Evolutionary conservation across 2,888 invertebrate genomes (phyloP).

Genomic region (Synanthedon tipuliformis): DNA sequence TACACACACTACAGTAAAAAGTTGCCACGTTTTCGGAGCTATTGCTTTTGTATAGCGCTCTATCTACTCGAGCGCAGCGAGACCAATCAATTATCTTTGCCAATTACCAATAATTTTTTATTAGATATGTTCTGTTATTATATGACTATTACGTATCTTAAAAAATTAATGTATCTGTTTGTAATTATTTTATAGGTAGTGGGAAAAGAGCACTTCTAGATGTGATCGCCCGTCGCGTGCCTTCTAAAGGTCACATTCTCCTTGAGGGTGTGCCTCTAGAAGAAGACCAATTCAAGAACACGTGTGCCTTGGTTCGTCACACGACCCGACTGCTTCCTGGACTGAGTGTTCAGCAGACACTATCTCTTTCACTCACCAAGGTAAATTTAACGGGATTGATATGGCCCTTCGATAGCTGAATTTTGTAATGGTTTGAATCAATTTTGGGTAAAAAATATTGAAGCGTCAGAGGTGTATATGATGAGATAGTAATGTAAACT

Average conservation of each 20-base stretch:
- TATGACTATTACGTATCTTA: not conserved
- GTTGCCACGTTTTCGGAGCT: too few relatives aligned
- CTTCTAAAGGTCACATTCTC: slow-evolving; percentile 88
- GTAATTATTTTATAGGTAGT: slow-evolving; percentile 78
- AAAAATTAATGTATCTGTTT: slow-evolving; percentile 7
- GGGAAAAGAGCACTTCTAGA: slow-evolving; percentile 95
- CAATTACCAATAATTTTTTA: not conserved
- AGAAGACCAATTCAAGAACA: slow-evolving; percentile 83
- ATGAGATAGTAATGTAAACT: too few relatives aligned
- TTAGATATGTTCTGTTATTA: not conserved
- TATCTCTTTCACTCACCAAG: slow-evolving; percentile 83
- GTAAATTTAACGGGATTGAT: slow-evolving; percentile 38
- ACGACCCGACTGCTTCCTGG: slow-evolving; percentile 87
- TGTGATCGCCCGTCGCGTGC: slow-evolving; percentile 86
- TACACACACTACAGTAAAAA: too few relatives aligned
- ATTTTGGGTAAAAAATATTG: too few relatives aligned
- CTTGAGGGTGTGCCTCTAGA: slow-evolving; percentile 89
- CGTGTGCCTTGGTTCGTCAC: slow-evolving; percentile 90
- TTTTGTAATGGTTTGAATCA: too few relatives aligned
- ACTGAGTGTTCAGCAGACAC: slow-evolving; percentile 87
- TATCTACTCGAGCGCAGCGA: too few relatives aligned
- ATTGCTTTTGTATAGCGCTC: too few relatives aligned
- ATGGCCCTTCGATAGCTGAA: too few relatives aligned
- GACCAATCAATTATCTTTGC: too few relatives aligned
- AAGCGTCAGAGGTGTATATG: too few relatives aligned